A percentile compares a stretch with the other conserved stretches of the same genome.
phyloP scores from a whole-genome alignment of 2,888 invertebrate species.

The Oxytorus armatus region DNA sequence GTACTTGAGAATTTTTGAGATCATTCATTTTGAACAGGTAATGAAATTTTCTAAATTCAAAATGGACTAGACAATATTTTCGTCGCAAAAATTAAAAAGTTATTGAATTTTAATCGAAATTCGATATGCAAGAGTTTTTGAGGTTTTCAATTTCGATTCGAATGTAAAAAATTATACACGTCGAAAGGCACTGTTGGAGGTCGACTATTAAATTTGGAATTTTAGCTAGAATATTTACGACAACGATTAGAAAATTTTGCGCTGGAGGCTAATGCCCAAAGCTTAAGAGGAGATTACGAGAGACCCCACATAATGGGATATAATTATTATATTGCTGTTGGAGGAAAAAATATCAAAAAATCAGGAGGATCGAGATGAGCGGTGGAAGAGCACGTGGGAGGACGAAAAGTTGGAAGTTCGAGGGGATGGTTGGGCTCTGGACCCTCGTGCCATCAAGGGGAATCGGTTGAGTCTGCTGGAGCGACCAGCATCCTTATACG shows the following conservation, averaged over 20 bases:
- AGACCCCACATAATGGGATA: constrained; percentile 10
- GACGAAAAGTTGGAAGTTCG: constrained; percentile 12
- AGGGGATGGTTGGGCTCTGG: constrained; percentile 40
- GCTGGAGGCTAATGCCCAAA: background rate
- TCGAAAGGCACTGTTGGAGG: too few species aligned
- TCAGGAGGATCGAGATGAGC: background rate
- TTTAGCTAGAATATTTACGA: background rate
- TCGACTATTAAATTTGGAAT: constrained; percentile 10
- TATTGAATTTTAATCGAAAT: too few species aligned
- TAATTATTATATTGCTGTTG: constrained; percentile 22
- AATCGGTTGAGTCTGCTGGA: constrained; percentile 64
- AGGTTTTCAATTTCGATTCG: too few species aligned
- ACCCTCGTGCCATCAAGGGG: constrained; percentile 49
- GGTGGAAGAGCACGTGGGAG: background rate
- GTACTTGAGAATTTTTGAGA: too few species aligned
- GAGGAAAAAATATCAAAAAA: background rate
- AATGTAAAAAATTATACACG: too few species aligned
- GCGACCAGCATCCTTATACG: constrained; percentile 12
- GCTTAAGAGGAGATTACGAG: constrained; percentile 10
- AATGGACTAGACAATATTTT: too few species aligned
- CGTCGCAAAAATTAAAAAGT: too few species aligned
- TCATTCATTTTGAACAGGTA: too few species aligned
- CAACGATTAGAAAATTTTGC: background rate
- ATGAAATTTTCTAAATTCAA: too few species aligned
- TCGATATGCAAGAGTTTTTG: too few species aligned